phyloP scores from a whole-genome alignment of 1,140 invertebrate genomes.

The Neocloeon triangulifer region DNA sequence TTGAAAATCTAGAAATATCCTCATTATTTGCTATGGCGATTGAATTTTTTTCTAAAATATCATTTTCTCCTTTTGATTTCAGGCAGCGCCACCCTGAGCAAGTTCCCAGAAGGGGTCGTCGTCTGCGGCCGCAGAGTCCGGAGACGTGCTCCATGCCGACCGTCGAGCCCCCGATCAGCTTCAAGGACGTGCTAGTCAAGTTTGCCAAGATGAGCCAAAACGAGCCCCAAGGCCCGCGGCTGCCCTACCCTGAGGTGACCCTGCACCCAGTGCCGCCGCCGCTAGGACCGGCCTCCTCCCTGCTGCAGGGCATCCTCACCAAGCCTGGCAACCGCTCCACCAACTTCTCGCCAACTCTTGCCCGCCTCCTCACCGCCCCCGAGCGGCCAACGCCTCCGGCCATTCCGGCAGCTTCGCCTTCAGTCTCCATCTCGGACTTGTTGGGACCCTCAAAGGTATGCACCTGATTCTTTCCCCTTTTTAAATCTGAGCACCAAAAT shows the following conservation, averaged over 20 bases:
- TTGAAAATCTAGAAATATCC: no score
- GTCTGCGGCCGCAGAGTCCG: slow-evolving; percentile 15
- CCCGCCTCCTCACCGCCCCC: slow-evolving; percentile 46
- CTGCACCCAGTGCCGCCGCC: slow-evolving; percentile 34
- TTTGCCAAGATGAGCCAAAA: slow-evolving; percentile 32
- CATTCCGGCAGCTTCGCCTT: slow-evolving; percentile 10
- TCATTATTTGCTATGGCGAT: no score
- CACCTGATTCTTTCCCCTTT: slow-evolving; percentile 3
- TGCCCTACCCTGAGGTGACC: slow-evolving; percentile 54
- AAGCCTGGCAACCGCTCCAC: slow-evolving; percentile 19
- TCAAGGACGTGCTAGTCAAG: slow-evolving; percentile 54
- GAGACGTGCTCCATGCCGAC: slow-evolving; percentile 3
- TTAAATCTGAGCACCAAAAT: neutral
- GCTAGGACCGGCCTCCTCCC: slow-evolving; percentile 28
- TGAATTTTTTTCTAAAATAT: no score
- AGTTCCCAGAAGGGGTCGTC: slow-evolving; percentile 34
- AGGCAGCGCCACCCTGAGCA: slow-evolving; percentile 44
- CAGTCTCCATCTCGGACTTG: slow-evolving; percentile 31
- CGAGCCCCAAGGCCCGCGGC: slow-evolving; percentile 25
- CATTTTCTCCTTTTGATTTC: no score
- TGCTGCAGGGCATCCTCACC: slow-evolving; percentile 50
- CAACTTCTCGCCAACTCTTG: slow-evolving; percentile 52
- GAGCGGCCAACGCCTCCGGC: slow-evolving; percentile 15
- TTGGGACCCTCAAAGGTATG: slow-evolving; percentile 35
- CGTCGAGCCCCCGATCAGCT: slow-evolving; percentile 19